Evolutionary conservation across 64 coral and sea anemone genomes (phyloP).

Genomic region (Hydrozoanthus tunicans): DNA sequence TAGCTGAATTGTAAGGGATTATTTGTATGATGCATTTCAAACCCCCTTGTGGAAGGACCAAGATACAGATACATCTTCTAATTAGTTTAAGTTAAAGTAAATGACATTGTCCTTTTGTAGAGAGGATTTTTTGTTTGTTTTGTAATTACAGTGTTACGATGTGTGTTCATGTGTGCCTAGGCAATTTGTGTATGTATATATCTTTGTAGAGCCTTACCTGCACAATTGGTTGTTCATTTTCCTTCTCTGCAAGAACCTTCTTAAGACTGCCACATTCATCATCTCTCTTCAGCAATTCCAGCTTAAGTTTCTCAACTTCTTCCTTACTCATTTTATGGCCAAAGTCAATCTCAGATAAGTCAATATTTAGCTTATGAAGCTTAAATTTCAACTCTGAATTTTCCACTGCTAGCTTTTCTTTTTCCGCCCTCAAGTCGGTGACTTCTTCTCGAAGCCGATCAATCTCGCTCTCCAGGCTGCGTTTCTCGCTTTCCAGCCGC

Average conservation of each 20-base stretch:
- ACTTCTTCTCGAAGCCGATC: constrained; percentile 73
- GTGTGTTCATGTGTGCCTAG: too few relatives aligned
- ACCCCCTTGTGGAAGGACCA: too few relatives aligned
- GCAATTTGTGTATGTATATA: too few relatives aligned
- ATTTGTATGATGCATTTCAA: too few relatives aligned
- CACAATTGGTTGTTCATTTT: constrained; percentile 26
- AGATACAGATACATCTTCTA: too few relatives aligned
- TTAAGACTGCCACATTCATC: constrained; percentile 69
- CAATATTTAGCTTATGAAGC: constrained; percentile 65
- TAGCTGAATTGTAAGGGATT: too few relatives aligned
- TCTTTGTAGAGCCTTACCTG: constrained; percentile 2
- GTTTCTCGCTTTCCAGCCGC: constrained; percentile 71
- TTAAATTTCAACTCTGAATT: constrained; percentile 80
- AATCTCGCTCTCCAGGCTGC: constrained; percentile 64
- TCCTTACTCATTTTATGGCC: constrained; percentile 77
- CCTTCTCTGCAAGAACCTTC: constrained; percentile 47
- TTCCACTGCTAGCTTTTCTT: constrained; percentile 65
- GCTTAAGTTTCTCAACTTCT: constrained; percentile 68
- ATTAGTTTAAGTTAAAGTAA: too few relatives aligned
- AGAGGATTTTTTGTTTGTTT: too few relatives aligned
- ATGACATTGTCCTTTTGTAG: too few relatives aligned
- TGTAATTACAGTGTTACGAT: too few relatives aligned
- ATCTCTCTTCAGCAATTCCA: constrained; percentile 60
- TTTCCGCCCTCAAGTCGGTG: constrained; percentile 53
- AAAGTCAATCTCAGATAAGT: constrained; percentile 61